A percentile compares a stretch with the other conserved stretches of the same genome.
These are phyloP conservation scores for Tigriopus californicus DNA, from an alignment of 2,888 invertebrate genomes.

Conservation along the genomic window DNA sequence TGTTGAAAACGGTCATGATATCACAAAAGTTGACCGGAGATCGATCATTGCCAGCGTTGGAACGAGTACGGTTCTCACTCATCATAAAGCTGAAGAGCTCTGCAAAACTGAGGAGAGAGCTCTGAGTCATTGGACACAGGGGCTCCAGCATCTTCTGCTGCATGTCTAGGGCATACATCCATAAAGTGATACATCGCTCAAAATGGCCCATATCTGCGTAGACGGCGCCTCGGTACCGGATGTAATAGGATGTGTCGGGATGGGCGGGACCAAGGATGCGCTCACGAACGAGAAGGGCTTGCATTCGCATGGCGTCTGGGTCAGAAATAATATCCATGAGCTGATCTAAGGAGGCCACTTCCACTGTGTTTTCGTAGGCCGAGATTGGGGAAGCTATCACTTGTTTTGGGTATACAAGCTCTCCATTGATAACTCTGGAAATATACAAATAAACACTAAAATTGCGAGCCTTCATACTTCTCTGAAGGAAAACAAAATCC, in stretches of 20 bases:
- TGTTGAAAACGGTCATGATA: slow-evolving; percentile 16
- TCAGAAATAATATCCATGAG: slow-evolving; percentile 71
- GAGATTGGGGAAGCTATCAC: slow-evolving; percentile 47
- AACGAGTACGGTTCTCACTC: slow-evolving; percentile 37
- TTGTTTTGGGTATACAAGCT: slow-evolving; percentile 50
- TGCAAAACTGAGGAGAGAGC: slow-evolving; percentile 78
- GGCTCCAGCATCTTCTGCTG: slow-evolving; percentile 81
- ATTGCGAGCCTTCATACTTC: not conserved
- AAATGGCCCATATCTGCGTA: slow-evolving; percentile 91
- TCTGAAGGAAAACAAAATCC: not conserved
- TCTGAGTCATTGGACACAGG: slow-evolving; percentile 82
- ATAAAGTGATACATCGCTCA: slow-evolving; percentile 66
- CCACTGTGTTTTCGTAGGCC: slow-evolving; percentile 71
- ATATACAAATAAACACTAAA: not conserved
- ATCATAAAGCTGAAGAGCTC: slow-evolving; percentile 89
- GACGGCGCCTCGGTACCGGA: slow-evolving; percentile 52
- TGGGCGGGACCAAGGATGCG: slow-evolving; percentile 76
- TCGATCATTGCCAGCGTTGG: not conserved
- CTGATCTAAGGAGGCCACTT: slow-evolving; percentile 56
- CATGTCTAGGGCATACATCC: slow-evolving; percentile 94
- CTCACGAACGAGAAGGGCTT: slow-evolving; percentile 60
- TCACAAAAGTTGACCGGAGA: slow-evolving; percentile 16
- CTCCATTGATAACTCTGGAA: not conserved
- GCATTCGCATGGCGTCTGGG: slow-evolving; percentile 93
- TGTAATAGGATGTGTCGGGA: slow-evolving; percentile 91